phyloP scores from a whole-genome alignment of 2,113 vertebrate genomes.

The Mirza zaza region DNA sequence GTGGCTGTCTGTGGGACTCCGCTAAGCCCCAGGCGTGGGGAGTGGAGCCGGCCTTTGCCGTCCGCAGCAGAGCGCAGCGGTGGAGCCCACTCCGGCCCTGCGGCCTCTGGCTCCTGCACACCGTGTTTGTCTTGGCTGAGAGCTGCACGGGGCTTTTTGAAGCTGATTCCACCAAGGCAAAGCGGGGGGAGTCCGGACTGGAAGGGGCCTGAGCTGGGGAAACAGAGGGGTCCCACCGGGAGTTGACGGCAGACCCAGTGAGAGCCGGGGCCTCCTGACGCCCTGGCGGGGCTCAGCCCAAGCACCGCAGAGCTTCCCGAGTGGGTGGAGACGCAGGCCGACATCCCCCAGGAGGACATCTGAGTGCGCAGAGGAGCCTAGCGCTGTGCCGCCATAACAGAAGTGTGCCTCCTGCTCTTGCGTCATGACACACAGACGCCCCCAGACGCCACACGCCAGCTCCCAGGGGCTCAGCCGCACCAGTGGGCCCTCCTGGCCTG shows the following conservation, averaged over 20 bases:
- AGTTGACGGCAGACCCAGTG: not conserved
- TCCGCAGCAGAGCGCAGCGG: not conserved
- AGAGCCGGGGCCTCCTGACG: not conserved
- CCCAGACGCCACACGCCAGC: not conserved
- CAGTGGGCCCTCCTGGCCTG: not conserved
- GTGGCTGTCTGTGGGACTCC: fast-evolving
- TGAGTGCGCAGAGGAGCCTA: not conserved
- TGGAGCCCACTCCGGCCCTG: not conserved
- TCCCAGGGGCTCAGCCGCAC: not conserved
- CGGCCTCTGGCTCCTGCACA: not conserved
- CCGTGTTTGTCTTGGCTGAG: constrained; percentile 69
- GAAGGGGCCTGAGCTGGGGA: constrained; percentile 7
- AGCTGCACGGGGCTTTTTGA: not conserved
- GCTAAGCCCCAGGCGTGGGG: not conserved
- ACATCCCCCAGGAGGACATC: not conserved
- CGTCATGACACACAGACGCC: not conserved
- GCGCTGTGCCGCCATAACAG: not conserved
- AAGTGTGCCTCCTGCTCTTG: not conserved
- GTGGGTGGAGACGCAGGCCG: not conserved
- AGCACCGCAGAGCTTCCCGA: not conserved
- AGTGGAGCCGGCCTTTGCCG: not conserved
- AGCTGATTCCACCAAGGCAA: constrained; percentile 21
- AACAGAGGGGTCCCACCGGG: not conserved
- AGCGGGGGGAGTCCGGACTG: constrained; percentile 29
- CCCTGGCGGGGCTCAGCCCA: not conserved